Conservation (phyloP, 2,113 vertebrate species). For the Gasterosteus nipponicus region DNA sequence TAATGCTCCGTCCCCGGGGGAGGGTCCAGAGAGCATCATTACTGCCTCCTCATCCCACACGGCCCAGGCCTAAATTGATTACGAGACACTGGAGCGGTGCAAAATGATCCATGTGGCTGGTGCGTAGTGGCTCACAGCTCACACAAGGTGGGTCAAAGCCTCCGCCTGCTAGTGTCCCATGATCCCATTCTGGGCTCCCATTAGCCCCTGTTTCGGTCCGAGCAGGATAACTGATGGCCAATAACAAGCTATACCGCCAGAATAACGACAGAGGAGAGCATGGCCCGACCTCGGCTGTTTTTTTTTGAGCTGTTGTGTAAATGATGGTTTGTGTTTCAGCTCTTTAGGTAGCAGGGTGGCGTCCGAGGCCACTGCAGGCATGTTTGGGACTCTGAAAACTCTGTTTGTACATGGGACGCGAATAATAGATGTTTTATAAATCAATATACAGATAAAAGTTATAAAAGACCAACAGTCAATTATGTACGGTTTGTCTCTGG, state of each 20-base stretch:
- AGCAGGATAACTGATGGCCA: slow-evolving; percentile 55
- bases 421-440: not conserved
- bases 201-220: slow-evolving; percentile 64
- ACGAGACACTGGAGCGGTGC: slow-evolving; percentile 95
- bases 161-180: slow-evolving; percentile 63
- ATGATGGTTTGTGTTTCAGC: slow-evolving; percentile 56
- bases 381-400: slow-evolving; percentile 29
- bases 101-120: slow-evolving; percentile 97
- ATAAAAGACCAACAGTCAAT: not conserved
- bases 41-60: slow-evolving; percentile 95
- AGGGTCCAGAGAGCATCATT: slow-evolving; percentile 96
- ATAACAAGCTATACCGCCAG: slow-evolving; percentile 63
- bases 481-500: not conserved
- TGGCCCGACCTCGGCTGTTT: slow-evolving; percentile 36
- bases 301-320: slow-evolving; percentile 72
- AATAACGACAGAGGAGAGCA: slow-evolving; percentile 43
- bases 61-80: slow-evolving; percentile 97
- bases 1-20: slow-evolving; percentile 92
- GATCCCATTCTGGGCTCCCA: slow-evolving; percentile 65
- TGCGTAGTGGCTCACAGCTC: slow-evolving; percentile 75
- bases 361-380: slow-evolving; percentile 43
- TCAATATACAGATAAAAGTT: not conserved
- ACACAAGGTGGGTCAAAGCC: slow-evolving; percentile 70
- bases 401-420: slow-evolving; percentile 8
- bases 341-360: slow-evolving; percentile 49